Percentiles rank a stretch among this genome's conserved stretches.
Evolutionary conservation across 1,140 invertebrate genomes (phyloP).

Genomic region (Homarus americanus): DNA sequence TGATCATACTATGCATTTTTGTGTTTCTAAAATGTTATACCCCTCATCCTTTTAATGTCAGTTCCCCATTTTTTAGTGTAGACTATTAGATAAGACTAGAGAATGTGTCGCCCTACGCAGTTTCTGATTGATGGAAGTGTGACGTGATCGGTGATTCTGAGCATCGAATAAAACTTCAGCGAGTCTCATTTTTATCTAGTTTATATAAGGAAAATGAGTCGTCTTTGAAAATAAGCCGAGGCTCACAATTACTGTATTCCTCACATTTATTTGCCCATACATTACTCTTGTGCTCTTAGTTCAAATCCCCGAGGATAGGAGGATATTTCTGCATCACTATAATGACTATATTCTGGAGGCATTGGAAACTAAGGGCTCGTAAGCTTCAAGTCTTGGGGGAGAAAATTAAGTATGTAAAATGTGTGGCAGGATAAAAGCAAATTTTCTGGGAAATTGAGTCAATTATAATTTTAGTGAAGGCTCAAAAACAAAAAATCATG

Average conservation of each 20-base stretch:
- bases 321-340: not conserved
- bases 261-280: conserved; percentile 17
- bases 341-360: conserved; percentile 18
- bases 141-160: conserved; percentile 40
- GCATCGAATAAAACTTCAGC: not conserved
- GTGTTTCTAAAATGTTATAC: conserved; percentile 66
- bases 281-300: conserved; percentile 32
- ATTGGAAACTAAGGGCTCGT: conserved; percentile 34
- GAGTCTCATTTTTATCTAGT: conserved; percentile 19
- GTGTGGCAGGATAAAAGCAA: conserved; percentile 2
- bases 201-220: conserved; percentile 1
- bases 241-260: conserved; percentile 21
- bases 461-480: not conserved
- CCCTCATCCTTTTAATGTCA: conserved; percentile 58
- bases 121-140: conserved; percentile 32
- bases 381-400: conserved; percentile 5
- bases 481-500: conserved; percentile 16
- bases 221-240: conserved; percentile 13
- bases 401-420: not conserved
- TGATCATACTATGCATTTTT: conserved; percentile 71
- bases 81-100: conserved; percentile 42
- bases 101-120: conserved; percentile 37
- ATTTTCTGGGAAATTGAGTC: not conserved
- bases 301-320: conserved; percentile 15
- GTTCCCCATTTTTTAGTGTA: conserved; percentile 51